A percentile compares a stretch with the other conserved stretches of the same genome.
phyloP scores from a whole-genome alignment of 2,113 vertebrate genomes.

The Ictalurus furcatus region DNA sequence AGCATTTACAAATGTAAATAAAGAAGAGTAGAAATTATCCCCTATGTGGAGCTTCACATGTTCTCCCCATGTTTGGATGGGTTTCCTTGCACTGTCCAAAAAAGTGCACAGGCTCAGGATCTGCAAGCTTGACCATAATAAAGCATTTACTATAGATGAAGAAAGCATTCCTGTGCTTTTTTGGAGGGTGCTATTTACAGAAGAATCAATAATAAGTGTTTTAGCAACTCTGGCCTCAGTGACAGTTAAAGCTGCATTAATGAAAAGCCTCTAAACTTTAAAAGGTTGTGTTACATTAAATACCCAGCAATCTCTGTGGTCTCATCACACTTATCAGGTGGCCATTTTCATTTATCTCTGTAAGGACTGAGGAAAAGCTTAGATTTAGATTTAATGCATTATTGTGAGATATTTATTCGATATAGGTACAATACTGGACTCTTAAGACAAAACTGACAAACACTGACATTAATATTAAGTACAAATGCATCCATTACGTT shows the following conservation, averaged over 20 bases:
- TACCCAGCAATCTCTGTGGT: slow-evolving; percentile 9
- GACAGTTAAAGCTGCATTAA: slow-evolving; percentile 28
- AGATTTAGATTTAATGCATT: neutral
- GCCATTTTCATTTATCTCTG: slow-evolving; percentile 19
- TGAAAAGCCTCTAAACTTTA: slow-evolving; percentile 29
- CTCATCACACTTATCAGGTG: slow-evolving; percentile 14
- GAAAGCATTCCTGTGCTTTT: slow-evolving; percentile 17
- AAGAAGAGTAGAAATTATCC: neutral
- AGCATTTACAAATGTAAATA: too few species aligned
- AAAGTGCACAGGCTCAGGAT: neutral
- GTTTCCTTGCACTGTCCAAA: neutral
- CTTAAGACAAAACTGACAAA: neutral
- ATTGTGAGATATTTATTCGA: neutral
- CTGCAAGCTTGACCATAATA: neutral
- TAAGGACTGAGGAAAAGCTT: neutral
- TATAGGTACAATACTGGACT: neutral
- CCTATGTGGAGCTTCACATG: neutral
- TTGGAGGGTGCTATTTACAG: neutral
- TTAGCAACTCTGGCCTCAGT: slow-evolving; percentile 3
- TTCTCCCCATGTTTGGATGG: neutral
- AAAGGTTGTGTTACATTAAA: slow-evolving; percentile 30
- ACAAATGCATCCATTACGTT: neutral
- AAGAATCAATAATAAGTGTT: slow-evolving; percentile 40
- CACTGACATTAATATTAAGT: neutral
- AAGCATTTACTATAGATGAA: neutral